Evolutionary conservation across 2,797 vertebrate species (phyloP).

Genomic region (Pyrocephalus nanus): DNA sequence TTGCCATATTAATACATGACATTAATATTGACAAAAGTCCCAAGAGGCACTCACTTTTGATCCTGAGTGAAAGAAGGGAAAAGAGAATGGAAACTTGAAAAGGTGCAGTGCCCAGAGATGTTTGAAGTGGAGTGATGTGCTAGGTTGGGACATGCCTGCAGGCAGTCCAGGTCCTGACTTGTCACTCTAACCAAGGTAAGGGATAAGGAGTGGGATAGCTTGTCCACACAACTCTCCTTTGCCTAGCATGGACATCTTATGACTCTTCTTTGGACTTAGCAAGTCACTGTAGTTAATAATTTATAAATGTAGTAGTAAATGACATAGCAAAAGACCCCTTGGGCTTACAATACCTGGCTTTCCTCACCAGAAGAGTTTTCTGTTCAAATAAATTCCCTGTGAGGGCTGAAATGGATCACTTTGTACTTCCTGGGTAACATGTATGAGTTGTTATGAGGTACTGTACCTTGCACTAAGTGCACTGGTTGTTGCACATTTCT

Average conservation of each 20-base stretch:
- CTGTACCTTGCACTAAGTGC: neutral
- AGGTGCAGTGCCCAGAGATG: neutral
- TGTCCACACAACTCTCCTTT: neutral
- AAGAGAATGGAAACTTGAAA: neutral
- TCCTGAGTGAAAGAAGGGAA: neutral
- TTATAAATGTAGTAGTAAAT: neutral
- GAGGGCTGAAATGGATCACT: neutral
- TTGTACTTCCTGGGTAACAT: neutral
- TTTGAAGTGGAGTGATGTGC: neutral
- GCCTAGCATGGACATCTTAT: neutral
- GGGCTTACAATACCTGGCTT: neutral
- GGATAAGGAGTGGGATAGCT: neutral
- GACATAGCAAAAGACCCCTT: neutral
- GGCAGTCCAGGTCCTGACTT: neutral
- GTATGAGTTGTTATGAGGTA: neutral
- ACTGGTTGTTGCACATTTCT: neutral
- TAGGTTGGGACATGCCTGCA: neutral
- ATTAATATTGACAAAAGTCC: conserved; percentile 21
- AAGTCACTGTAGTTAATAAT: neutral
- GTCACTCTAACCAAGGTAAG: neutral
- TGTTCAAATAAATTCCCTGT: neutral
- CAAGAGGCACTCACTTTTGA: neutral
- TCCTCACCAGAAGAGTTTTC: neutral
- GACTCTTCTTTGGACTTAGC: neutral
- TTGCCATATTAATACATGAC: neutral